Base-by-base conservation (phyloP, 2,888 invertebrate genomes). In the Iphiclides podalirius region DNA sequence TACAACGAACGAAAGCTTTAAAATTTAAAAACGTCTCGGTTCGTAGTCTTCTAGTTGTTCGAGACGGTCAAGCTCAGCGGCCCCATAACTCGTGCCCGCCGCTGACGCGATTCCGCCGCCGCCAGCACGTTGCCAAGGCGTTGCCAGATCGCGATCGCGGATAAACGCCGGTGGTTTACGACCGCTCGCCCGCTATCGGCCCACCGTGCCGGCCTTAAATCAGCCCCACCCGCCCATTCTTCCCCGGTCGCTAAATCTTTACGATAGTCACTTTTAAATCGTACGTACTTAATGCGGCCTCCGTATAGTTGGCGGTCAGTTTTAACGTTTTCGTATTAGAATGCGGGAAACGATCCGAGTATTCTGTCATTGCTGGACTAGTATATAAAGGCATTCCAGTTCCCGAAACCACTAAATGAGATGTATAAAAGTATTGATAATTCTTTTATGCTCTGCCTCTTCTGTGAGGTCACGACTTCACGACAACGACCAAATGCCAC, bases 131-230 rank as follows among this genome's bases (percentile, higher is more conserved):
- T 72, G 74, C 69, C 63, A 66, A 72, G 75, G 75, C 75, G 75
- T 74, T 74, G 77, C 73, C 64, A 64, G 77, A 77, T 79, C 70
- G 67, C 65, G 62, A 72, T 59, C 60, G 59, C 60, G 72, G 81
- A 79, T 76, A 74, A 71, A 66, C 61, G 69, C 66, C 70, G 70
- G 69, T 71, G 75, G 79, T 82, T 85, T 82, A 85, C 82, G 72
- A 72, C 66, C 64, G 34, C 69, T 75, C 73, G 75, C 69, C 75
- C 77, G 81, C 82, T 86, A 86, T 86, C 86, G 78, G 67, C 74
- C 64, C 66, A 75, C 70, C 17, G 72, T 75, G 75, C 70, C 17
- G 72, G 76, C 76, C 69, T 73, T 83, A 80, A 84, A 85, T 85
- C 84, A 84, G 75, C 67, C 67, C 72, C n/a, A n/a, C 72, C 75